Evolutionary conservation across 92 coral and sea anemone species (phyloP), one percentile per base, ranked within the genome.

Genomic region (Blastomussa wellsi): DNA sequence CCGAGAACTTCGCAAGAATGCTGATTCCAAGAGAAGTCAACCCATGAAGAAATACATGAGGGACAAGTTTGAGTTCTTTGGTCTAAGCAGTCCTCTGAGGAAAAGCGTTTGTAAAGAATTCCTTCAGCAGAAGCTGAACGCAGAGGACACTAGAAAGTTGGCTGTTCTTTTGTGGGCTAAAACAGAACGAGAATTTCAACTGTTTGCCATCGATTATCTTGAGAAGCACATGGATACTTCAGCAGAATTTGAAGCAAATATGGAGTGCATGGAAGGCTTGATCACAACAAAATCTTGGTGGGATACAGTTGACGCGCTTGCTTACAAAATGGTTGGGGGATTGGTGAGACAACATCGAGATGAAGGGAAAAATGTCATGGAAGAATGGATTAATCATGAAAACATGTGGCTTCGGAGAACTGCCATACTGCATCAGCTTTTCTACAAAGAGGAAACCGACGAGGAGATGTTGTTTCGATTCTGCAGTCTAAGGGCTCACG

Each of bases 341-440:
- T 62, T 97, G 66, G 99, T 97, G 66, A 90, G 71, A 77, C 86
- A 84, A 78, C 90, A 93, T 80, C 98, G 94, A 36, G 81, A 52
- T 48, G 9, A 64, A 32, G 97, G 99, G 7, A 91, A 84, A 66
- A 84, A 89, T 53, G 68, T 89, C 39, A 91, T 95, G 98, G 93
- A 95, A 47, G 84, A 90, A 42, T 97, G 99, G 99, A 90, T 97
- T n/a, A 59, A 85, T 39, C 90, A 95, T 77, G 98, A 97, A 20
- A 92, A 97, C 86, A 92, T 97, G 98, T 97, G 99, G 99, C 82
- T 97, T 24, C 88, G 99, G 62, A 89, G 99, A 71, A 89, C 97
- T 2, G 99, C 99, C 17, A 68, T 97, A 52, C 78, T 97, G 38
- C 98, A 97, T 87, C 99, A 97, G 88, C 84, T 97, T 6, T 80